Conservation (phyloP, 2,797 vertebrate species). For the Aselliscus stoliczkanus region DNA sequence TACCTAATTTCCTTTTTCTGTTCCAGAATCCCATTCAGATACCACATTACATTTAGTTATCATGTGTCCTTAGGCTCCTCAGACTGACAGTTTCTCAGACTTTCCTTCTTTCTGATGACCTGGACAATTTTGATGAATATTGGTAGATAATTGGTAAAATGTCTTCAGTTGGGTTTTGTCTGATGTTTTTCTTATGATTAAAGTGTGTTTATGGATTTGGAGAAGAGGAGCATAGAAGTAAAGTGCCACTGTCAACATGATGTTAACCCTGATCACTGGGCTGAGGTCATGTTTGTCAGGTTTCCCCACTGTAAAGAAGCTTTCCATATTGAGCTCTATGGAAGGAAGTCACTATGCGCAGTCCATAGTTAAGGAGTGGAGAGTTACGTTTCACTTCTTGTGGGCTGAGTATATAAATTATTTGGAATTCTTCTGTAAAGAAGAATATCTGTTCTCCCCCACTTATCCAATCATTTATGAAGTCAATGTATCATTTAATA, state of each 20-base stretch:
- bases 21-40: not conserved
- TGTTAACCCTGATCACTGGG: not conserved
- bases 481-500: not conserved
- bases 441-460: not conserved
- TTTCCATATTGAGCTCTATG: not conserved
- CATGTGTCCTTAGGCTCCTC: not conserved
- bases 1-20: not conserved
- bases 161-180: not conserved
- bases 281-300: not conserved
- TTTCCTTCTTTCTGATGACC: not conserved
- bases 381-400: not conserved
- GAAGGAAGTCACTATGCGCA: not conserved
- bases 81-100: not conserved
- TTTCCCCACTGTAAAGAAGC: not conserved
- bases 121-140: not conserved
- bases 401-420: not conserved
- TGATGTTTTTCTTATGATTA: not conserved
- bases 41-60: not conserved
- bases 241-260: not conserved
- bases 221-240: not conserved
- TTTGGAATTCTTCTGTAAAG: not conserved
- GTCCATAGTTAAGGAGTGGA: not conserved
- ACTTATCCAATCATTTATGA: not conserved
- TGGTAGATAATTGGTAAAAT: not conserved
- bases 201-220: not conserved